Conservation (phyloP, 2,888 invertebrate species). For the Punctoribates punctum region DNA sequence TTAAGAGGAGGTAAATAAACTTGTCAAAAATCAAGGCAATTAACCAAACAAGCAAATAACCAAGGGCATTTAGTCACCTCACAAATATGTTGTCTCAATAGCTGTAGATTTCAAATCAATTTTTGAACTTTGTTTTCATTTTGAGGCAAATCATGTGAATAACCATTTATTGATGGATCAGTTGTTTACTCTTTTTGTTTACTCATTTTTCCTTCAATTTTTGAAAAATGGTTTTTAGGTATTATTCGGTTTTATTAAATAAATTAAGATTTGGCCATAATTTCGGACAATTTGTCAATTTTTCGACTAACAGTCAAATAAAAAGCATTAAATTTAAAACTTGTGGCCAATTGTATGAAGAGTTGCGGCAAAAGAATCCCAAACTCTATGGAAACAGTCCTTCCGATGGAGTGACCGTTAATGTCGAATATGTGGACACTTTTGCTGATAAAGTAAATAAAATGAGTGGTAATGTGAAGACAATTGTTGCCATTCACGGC, state of each 20-base stretch:
- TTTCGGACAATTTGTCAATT: neutral
- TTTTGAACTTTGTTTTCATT: no score
- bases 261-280: neutral
- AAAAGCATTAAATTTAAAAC: constrained; percentile 25
- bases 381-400: constrained; percentile 32
- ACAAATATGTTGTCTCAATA: no score
- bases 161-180: no score
- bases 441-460: neutral
- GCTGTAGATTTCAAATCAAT: no score
- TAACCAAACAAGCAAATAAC: no score
- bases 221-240: neutral
- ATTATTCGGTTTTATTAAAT: neutral
- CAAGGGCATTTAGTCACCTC: no score
- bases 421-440: constrained; percentile 35
- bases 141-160: no score
- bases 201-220: no score
- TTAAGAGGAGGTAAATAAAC: no score
- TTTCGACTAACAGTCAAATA: neutral
- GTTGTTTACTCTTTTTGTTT: no score
- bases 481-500: constrained; percentile 28
- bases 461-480: neutral
- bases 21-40: no score
- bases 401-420: neutral
- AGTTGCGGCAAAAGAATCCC: neutral
- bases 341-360: constrained; percentile 32